Conservation (phyloP, 2,113 vertebrate genomes). For the Oreocharis arfaki region DNA sequence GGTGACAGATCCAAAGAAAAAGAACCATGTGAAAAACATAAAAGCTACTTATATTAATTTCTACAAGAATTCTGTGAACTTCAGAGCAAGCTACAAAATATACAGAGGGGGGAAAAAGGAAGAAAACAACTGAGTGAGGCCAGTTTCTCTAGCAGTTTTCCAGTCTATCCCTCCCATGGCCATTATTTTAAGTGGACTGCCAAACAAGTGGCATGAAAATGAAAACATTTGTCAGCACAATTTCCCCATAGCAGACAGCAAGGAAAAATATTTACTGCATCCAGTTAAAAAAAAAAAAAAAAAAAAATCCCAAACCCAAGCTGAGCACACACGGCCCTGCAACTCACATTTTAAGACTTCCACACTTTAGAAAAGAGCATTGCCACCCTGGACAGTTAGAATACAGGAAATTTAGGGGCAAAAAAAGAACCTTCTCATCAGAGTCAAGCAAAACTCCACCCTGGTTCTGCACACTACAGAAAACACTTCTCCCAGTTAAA, state of each 20-base stretch:
- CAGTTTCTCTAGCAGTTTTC: background rate
- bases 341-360: no score
- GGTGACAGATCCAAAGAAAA: background rate
- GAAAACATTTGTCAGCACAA: background rate
- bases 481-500: background rate
- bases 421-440: background rate
- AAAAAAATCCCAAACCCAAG: background rate
- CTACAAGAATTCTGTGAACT: background rate
- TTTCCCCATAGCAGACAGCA: background rate
- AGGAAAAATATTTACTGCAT: slow-evolving; percentile 10
- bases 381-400: background rate
- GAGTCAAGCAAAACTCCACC: background rate
- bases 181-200: slow-evolving; percentile 10
- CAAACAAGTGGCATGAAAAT: slow-evolving; percentile 27
- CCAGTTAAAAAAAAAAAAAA: background rate
- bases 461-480: background rate
- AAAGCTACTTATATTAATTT: background rate
- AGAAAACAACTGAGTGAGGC: background rate
- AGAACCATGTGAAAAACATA: background rate
- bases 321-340: background rate
- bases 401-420: background rate
- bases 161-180: background rate
- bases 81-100: background rate
- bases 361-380: background rate
- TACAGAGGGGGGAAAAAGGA: fast-evolving